Evolutionary conservation across 1,140 invertebrate species (phyloP).

Genomic region (Alviniconcha marisindica): DNA sequence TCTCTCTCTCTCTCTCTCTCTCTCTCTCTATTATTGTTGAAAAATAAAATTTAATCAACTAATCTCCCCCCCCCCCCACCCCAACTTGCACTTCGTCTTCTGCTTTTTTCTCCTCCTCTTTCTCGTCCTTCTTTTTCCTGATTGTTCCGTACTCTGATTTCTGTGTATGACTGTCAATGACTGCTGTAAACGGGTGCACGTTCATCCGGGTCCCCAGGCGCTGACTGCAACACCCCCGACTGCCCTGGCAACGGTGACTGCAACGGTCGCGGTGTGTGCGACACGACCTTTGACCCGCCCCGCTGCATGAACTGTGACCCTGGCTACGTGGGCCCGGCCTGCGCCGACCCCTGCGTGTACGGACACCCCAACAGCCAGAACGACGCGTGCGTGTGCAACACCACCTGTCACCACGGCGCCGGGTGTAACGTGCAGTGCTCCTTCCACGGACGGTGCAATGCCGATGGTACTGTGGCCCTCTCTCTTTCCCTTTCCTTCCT

Average conservation of each 20-base stretch:
- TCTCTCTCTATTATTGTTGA: too few relatives aligned
- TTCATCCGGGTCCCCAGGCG: not conserved
- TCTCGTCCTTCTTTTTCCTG: too few relatives aligned
- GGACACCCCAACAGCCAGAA: conserved; percentile 52
- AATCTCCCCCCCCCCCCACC: too few relatives aligned
- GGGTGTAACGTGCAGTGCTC: conserved; percentile 68
- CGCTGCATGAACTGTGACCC: conserved; percentile 59
- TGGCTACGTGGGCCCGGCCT: conserved; percentile 62
- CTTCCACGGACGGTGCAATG: conserved; percentile 56
- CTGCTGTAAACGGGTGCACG: not conserved
- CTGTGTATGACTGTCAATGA: not conserved
- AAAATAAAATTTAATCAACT: too few relatives aligned
- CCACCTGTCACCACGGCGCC: conserved; percentile 62
- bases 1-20: too few relatives aligned
- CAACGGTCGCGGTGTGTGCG: conserved; percentile 56
- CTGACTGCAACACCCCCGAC: conserved; percentile 56
- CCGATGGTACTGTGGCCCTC: conserved; percentile 30
- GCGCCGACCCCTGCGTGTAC: conserved; percentile 60
- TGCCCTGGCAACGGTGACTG: conserved; percentile 66
- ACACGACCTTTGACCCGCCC: conserved; percentile 57
- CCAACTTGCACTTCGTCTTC: too few relatives aligned
- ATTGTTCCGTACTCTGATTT: not conserved
- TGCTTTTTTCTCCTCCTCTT: too few relatives aligned
- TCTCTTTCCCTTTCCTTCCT: not conserved
- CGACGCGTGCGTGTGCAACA: conserved; percentile 59